Conservation (phyloP, 2,113 vertebrate genomes). For the Oncorhynchus nerka region DNA sequence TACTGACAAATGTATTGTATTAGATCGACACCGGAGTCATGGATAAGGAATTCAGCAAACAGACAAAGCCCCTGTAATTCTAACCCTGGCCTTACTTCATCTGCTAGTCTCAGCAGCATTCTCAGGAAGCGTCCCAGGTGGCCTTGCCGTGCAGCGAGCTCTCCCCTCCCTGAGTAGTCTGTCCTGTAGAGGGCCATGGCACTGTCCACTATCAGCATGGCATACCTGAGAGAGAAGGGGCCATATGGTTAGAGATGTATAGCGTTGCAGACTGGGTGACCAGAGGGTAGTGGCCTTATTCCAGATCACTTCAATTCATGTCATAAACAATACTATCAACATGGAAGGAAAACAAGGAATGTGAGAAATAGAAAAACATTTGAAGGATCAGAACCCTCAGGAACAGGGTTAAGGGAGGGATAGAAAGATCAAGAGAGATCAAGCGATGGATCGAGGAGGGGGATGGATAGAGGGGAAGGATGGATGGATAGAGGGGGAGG, state of each 20-base stretch:
- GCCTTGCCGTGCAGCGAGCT: slow-evolving; percentile 91
- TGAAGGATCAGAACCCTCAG: neutral
- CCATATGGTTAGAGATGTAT: neutral
- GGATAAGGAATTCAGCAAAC: no score
- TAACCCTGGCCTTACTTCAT: slow-evolving; percentile 79
- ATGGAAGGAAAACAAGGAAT: no score
- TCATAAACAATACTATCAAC: no score
- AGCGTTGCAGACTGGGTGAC: neutral
- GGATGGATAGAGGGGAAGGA: no score
- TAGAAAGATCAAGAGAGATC: no score
- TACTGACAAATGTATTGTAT: no score
- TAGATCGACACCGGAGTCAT: no score
- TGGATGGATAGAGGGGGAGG: no score
- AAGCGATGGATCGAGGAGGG: no score
- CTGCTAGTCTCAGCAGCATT: slow-evolving; percentile 92
- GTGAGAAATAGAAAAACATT: no score
- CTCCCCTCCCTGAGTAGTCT: slow-evolving; percentile 91
- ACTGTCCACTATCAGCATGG: slow-evolving; percentile 93
- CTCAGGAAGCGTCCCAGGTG: slow-evolving; percentile 95
- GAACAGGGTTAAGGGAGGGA: neutral
- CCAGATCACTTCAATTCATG: no score
- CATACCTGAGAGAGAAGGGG: slow-evolving; percentile 74
- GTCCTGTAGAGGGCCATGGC: slow-evolving; percentile 95
- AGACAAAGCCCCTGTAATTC: no score
- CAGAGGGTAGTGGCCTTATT: neutral